Conservation (phyloP, 2,113 vertebrate genomes). For the Thamnaconus septentrionalis region DNA sequence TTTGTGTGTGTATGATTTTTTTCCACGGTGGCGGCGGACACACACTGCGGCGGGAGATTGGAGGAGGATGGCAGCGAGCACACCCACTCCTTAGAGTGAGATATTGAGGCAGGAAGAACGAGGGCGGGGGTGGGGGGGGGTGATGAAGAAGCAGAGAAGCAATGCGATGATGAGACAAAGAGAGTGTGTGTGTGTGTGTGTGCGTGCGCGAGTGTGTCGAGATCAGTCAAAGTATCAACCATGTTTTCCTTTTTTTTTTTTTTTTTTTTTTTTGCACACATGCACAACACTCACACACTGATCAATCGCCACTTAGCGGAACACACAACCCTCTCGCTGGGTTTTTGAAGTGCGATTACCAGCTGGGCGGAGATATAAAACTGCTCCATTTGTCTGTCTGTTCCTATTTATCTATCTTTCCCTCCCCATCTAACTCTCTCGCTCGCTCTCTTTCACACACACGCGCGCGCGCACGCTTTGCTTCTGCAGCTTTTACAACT, state of each 20-base stretch:
- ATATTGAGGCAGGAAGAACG: constrained; percentile 37
- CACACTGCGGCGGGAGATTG: constrained; percentile 76
- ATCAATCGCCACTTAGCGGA: constrained; percentile 66
- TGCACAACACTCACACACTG: constrained; percentile 23
- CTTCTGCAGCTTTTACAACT: constrained; percentile 27
- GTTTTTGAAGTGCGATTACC: constrained; percentile 63
- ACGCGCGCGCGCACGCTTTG: constrained; percentile 22
- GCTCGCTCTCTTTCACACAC: constrained; percentile 26
- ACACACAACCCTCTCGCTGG: constrained; percentile 49
- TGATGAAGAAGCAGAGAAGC: constrained; percentile 51
- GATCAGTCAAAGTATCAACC: constrained; percentile 46
- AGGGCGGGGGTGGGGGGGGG: constrained; percentile 17
- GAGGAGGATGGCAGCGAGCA: constrained; percentile 66
- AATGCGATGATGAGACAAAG: constrained; percentile 44
- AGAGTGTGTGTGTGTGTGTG: constrained; percentile 20
- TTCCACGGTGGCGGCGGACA: constrained; percentile 68
- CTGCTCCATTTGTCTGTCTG: constrained; percentile 45
- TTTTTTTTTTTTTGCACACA: constrained; percentile 8
- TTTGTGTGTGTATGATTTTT: constrained; percentile 42
- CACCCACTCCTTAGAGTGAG: constrained; percentile 54
- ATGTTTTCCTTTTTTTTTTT: constrained; percentile 29
- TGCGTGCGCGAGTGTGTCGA: constrained; percentile 1
- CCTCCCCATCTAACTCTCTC: no score
- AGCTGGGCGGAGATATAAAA: constrained; percentile 52
- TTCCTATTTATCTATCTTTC: constrained; percentile 35